Evolutionary conservation across 2,888 invertebrate genomes (phyloP).

Genomic region (Heterodera filipjevi): DNA sequence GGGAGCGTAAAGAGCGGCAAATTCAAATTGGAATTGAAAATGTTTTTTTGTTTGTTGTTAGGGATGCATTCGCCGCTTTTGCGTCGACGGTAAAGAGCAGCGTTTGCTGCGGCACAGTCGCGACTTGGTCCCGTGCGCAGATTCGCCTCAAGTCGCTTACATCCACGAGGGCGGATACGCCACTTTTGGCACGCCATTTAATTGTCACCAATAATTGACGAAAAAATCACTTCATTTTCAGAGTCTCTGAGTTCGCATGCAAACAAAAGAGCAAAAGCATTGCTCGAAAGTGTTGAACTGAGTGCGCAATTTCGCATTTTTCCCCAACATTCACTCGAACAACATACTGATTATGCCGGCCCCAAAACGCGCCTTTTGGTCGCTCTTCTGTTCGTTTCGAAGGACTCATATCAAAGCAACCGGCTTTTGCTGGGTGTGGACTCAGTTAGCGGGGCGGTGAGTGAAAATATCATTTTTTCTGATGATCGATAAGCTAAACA

Average conservation of each 20-base stretch:
- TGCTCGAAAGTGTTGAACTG: not conserved
- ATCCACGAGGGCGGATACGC: conserved; percentile 57
- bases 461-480: not conserved
- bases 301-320: conserved; percentile 22
- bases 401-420: conserved; percentile 22
- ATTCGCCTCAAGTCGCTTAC: conserved; percentile 49
- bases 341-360: not conserved
- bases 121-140: conserved; percentile 54
- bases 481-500: too few relatives aligned
- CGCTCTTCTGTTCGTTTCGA: conserved; percentile 20
- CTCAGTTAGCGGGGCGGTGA: conserved; percentile 19
- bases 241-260: conserved; percentile 9
- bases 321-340: not conserved
- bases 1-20: not conserved
- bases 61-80: conserved; percentile 58
- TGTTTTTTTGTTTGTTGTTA: conserved; percentile 2
- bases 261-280: not conserved
- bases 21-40: not conserved
- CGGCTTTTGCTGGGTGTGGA: conserved; percentile 21
- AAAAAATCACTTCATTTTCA: not conserved
- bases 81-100: conserved; percentile 39
- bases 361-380: not conserved
- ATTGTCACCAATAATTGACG: not conserved
- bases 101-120: conserved; percentile 40
- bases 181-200: conserved; percentile 47